These are phyloP conservation scores for Byasa hedistus DNA, from an alignment of 2,888 invertebrate species.

Conservation along the genomic window DNA sequence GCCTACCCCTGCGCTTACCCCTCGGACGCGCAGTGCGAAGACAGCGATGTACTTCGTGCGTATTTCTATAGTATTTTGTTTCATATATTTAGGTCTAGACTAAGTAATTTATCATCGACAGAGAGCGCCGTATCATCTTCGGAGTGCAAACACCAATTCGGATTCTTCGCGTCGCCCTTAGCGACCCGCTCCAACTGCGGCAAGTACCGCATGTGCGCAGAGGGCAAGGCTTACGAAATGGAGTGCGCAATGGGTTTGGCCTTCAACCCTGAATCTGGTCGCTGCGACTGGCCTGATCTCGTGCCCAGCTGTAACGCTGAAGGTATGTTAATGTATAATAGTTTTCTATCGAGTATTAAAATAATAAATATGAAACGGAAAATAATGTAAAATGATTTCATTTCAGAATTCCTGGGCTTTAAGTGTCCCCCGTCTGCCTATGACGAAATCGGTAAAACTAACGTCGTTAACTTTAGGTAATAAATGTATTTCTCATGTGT, in stretches of 20 bases:
- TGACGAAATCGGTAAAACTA: slow-evolving; percentile 42
- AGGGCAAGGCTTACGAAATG: slow-evolving; percentile 79
- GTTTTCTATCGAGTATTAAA: not conserved
- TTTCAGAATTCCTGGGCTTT: slow-evolving; percentile 59
- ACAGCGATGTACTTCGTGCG: slow-evolving; percentile 82
- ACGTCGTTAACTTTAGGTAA: slow-evolving; percentile 53
- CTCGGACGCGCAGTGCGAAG: slow-evolving; percentile 86
- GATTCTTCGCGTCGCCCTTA: slow-evolving; percentile 80
- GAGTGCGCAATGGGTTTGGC: slow-evolving; percentile 89
- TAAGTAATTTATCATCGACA: slow-evolving; percentile 43
- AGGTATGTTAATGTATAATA: slow-evolving; percentile 51
- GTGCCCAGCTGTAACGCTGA: slow-evolving; percentile 83
- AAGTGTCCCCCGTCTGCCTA: slow-evolving; percentile 51
- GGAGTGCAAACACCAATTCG: slow-evolving; percentile 88
- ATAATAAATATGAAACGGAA: not conserved
- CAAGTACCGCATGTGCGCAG: slow-evolving; percentile 87
- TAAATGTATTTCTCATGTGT: not conserved
- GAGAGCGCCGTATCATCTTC: slow-evolving; percentile 84
- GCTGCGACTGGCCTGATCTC: slow-evolving; percentile 91
- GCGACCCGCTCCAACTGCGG: slow-evolving; percentile 78
- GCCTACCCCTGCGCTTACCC: slow-evolving; percentile 90
- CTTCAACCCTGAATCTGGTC: slow-evolving; percentile 83
- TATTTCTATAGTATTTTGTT: slow-evolving; percentile 33
- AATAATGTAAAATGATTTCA: not conserved
- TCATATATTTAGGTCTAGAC: not conserved